Evolutionary conservation across 2,113 vertebrate genomes (phyloP).

Genomic region (Acinonyx jubatus): DNA sequence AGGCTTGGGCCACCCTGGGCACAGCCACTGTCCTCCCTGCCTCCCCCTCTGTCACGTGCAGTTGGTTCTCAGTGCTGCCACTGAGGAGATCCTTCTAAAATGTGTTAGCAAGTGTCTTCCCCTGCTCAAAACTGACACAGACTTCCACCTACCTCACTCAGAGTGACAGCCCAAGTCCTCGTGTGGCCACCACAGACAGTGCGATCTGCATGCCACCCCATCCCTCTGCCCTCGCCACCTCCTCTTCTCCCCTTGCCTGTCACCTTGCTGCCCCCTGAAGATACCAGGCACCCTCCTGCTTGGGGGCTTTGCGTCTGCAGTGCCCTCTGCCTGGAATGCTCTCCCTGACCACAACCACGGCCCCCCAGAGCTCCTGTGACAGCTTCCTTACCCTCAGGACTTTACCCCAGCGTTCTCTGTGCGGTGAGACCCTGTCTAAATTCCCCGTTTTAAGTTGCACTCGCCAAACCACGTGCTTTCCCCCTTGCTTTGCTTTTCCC

Average conservation of each 20-base stretch:
- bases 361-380: no score
- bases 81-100: neutral
- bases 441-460: neutral
- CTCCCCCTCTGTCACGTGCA: neutral
- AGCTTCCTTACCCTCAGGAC: neutral
- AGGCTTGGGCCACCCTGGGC: neutral
- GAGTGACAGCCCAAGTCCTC: no score
- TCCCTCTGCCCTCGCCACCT: neutral
- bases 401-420: neutral
- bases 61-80: neutral
- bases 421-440: neutral
- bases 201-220: neutral
- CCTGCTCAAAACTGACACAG: neutral
- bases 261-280: neutral
- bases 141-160: neutral
- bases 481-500: neutral
- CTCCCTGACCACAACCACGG: no score
- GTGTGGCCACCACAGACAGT: neutral
- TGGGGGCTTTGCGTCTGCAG: neutral
- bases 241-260: neutral
- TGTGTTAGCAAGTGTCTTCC: neutral
- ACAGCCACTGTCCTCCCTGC: neutral
- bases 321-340: neutral
- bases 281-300: neutral
- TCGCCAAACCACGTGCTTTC: neutral